phyloP scores from a whole-genome alignment of 2,888 invertebrate species.

The Rotaria macrura region DNA sequence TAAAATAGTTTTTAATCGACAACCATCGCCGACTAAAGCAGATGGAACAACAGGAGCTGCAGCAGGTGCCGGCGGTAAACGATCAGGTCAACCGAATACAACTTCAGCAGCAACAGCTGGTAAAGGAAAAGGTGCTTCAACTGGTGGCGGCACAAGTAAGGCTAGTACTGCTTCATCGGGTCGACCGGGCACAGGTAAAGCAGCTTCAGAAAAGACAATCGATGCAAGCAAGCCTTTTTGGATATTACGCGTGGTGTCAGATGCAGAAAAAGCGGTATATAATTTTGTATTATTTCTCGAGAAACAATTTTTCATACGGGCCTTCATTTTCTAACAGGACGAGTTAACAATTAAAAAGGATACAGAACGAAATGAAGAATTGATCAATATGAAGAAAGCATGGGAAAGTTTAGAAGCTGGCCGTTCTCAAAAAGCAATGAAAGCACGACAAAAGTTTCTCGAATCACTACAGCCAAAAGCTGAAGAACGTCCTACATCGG shows the following conservation, averaged over 20 bases:
- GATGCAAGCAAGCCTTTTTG: slow-evolving; percentile 47
- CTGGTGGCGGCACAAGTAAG: slow-evolving; percentile 42
- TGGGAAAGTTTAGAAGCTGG: slow-evolving; percentile 51
- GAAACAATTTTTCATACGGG: not conserved
- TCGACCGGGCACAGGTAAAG: slow-evolving; percentile 38
- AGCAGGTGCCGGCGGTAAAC: not conserved
- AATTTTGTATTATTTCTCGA: not conserved
- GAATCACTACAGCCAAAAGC: slow-evolving; percentile 44
- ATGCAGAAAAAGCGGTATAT: slow-evolving; percentile 39
- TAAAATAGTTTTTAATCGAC: not conserved
- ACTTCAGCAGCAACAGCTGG: not conserved
- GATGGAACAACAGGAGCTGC: not conserved
- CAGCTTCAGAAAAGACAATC: slow-evolving; percentile 45
- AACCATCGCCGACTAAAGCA: not conserved
- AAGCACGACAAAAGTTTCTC: slow-evolving; percentile 46
- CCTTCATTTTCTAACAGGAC: slow-evolving; percentile 35
- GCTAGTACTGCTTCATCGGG: slow-evolving; percentile 36
- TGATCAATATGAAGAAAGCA: slow-evolving; percentile 48
- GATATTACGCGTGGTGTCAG: slow-evolving; percentile 46
- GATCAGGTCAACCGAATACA: not conserved
- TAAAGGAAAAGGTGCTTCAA: slow-evolving; percentile 37
- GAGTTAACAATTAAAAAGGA: slow-evolving; percentile 48
- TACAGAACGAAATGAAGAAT: slow-evolving; percentile 48
- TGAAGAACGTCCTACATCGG: slow-evolving; percentile 10
- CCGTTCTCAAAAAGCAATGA: slow-evolving; percentile 47